phyloP scores from a whole-genome alignment of 2,797 vertebrate species.

The Acanthis flammea region DNA sequence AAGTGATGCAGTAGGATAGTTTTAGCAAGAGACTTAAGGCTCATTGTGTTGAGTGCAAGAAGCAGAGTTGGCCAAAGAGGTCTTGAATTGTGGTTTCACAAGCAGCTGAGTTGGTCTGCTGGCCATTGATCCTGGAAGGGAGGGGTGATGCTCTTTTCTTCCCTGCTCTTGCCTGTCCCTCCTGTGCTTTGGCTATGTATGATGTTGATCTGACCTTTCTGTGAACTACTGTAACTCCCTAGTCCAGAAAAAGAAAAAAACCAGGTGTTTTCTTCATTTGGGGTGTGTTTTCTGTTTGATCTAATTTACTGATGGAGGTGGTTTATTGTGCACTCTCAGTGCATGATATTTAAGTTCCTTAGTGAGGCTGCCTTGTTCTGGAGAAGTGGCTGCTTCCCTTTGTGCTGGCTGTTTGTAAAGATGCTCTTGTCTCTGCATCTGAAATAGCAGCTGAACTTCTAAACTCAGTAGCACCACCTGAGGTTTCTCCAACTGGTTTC shows the following conservation, averaged over 20 bases:
- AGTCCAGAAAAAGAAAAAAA: background rate
- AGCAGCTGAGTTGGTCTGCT: background rate
- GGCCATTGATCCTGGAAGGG: background rate
- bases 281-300: background rate
- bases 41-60: background rate
- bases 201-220: background rate
- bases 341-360: background rate
- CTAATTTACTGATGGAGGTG: background rate
- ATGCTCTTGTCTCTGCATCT: rapidly evolving
- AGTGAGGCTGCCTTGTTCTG: background rate
- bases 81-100: background rate
- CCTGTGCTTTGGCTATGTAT: background rate
- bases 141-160: background rate
- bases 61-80: background rate
- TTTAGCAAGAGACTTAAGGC: background rate
- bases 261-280: background rate
- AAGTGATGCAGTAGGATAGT: background rate
- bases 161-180: background rate
- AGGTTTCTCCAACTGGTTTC: background rate
- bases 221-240: background rate
- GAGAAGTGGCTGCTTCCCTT: background rate
- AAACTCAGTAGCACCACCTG: background rate
- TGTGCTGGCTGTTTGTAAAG: background rate
- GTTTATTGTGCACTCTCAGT: background rate
- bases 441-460: background rate